A percentile compares a stretch with the other conserved stretches of the same genome.
phyloP scores from a whole-genome alignment of 2,797 vertebrate species.

The Crypturellus tataupa region DNA sequence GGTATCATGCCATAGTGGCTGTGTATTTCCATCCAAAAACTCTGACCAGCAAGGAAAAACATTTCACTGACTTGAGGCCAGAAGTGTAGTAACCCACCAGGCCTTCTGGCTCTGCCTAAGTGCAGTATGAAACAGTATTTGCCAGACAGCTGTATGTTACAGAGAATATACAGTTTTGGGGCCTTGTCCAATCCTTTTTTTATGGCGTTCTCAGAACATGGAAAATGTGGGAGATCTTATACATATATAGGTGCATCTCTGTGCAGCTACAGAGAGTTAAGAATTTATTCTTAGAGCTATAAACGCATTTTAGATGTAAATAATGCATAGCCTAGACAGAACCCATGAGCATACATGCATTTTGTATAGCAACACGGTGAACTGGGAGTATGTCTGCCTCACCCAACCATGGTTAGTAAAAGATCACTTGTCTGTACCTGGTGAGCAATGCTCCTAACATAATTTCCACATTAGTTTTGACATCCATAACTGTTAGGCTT shows the following conservation, averaged over 20 bases:
- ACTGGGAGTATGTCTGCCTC: not conserved
- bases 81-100: not conserved
- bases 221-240: not conserved
- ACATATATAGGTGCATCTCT: not conserved
- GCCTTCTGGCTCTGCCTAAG: constrained; percentile 24
- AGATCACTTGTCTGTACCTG: not conserved
- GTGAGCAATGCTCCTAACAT: not conserved
- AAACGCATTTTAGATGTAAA: not conserved
- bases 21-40: not conserved
- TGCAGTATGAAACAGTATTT: constrained; percentile 5
- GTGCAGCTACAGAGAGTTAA: not conserved
- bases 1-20: not conserved
- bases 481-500: not conserved
- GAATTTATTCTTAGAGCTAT: not conserved
- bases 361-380: not conserved
- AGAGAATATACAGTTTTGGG: not conserved
- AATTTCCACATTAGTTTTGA: not conserved
- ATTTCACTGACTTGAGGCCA: not conserved
- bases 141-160: not conserved
- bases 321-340: not conserved
- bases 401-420: not conserved
- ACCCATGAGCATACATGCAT: not conserved
- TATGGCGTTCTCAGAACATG: not conserved
- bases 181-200: not conserved
- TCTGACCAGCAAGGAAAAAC: not conserved